Base-by-base conservation (phyloP, 2,888 invertebrate genomes). In the Agrotis exclamationis region DNA sequence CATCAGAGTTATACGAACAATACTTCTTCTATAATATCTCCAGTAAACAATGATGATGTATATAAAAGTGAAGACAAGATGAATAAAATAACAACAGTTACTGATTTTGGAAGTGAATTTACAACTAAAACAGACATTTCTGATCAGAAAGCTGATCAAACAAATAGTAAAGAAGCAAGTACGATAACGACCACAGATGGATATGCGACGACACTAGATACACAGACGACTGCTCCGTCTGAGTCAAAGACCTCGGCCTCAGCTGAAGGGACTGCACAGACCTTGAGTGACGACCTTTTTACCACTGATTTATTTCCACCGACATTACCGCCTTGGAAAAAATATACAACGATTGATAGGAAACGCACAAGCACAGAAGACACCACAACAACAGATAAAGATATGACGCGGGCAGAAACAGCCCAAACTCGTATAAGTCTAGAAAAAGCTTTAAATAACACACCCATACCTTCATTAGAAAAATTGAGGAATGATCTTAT, bases 341-440 rank as follows among this genome's bases (percentile, higher is more conserved):
- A 88, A 70, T 91, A 92, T 70, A 90, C 86, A 54, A 86, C 76
- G 0, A 91, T 92, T 73, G 88, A 90, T 48, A 88, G 91, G 81
- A 91, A 89, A 80, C 84, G 81, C 16, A 77, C 59, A 22, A 81
- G 24, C 11, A 65, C 79, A 24, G 85, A 88, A 60, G 68, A 68
- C 28, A 76, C 76, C 14, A 79, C 73, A 18, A 79, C 78, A 44
- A 80, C 86, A 44, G 81, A 79, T 58, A 87, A 87, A 64, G 87
- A 86, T 22, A 84, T 88, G 74, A 68, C 74, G 13, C 87, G 80
- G 74, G 85, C 89, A 47, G 92, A 91, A 85, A 87, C 88, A 45
- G 79, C 78, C 4, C 81, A 86, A 70, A 81, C 86, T 18, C 82
- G 75, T 45, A 62, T 88, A 39, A 88, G 80, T 66, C 67, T 92